Conservation (phyloP, 2,113 vertebrate species). For the Hystrix cristata region DNA sequence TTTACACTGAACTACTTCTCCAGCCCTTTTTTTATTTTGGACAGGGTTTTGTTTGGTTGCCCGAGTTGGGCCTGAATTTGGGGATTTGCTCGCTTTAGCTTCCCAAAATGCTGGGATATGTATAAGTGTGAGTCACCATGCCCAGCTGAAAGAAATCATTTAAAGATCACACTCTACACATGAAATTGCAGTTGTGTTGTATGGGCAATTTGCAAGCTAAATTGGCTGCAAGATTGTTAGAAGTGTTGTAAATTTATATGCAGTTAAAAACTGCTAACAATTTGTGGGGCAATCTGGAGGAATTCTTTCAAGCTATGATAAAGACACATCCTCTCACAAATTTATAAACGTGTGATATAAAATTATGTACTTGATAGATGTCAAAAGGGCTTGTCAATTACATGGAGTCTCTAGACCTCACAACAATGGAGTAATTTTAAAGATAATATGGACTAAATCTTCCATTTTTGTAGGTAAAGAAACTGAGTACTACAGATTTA, state of each 20-base stretch:
- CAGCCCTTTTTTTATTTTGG: background rate
- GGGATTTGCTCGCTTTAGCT: background rate
- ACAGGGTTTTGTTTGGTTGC: background rate
- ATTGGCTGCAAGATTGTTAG: background rate
- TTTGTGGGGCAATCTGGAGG: background rate
- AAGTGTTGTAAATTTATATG: background rate
- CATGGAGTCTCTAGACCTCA: background rate
- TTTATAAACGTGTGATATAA: background rate
- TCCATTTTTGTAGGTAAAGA: background rate
- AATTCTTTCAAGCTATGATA: background rate
- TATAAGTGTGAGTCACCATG: background rate
- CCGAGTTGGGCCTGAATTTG: background rate
- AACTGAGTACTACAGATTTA: background rate
- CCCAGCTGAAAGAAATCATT: background rate
- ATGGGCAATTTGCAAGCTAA: background rate
- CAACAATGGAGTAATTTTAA: background rate
- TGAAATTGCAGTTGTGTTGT: background rate
- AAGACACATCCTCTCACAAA: background rate
- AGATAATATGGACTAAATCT: background rate
- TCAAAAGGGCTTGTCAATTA: background rate
- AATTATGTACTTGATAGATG: background rate
- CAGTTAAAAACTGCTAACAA: background rate
- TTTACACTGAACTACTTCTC: background rate
- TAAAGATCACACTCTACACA: background rate
- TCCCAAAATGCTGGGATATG: background rate